Conservation (phyloP, 2,113 vertebrate genomes). For the Mormyrus iriodes region DNA sequence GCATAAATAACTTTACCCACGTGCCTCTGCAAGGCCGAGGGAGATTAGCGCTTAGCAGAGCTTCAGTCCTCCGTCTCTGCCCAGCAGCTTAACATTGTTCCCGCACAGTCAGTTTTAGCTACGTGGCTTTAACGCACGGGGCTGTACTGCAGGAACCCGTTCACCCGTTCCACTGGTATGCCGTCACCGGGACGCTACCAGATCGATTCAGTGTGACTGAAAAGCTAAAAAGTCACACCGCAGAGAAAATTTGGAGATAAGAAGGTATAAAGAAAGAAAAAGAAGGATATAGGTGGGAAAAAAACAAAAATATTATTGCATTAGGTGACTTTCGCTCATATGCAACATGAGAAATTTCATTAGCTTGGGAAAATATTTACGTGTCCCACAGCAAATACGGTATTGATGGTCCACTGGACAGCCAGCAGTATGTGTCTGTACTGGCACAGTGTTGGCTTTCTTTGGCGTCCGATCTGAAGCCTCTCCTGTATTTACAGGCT, state of each 20-base stretch:
- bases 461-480: background rate
- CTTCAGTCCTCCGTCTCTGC: background rate
- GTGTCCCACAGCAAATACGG: background rate
- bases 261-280: background rate
- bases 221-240: background rate
- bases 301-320: background rate
- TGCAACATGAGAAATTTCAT: background rate
- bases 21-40: background rate
- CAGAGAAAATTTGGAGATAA: background rate
- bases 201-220: background rate
- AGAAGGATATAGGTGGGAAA: background rate
- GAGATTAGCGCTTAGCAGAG: background rate
- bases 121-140: background rate
- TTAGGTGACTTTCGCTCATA: background rate
- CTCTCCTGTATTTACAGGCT: background rate
- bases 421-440: background rate
- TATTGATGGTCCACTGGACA: background rate
- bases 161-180: background rate
- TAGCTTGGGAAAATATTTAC: background rate
- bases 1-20: background rate
- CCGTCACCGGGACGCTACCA: background rate
- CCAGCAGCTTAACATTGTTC: background rate
- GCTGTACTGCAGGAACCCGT: background rate
- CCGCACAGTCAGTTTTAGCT: background rate
- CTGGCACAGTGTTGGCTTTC: background rate